Base-by-base conservation (phyloP, 2,797 vertebrate species). In the Tokudaia muenninki region DNA sequence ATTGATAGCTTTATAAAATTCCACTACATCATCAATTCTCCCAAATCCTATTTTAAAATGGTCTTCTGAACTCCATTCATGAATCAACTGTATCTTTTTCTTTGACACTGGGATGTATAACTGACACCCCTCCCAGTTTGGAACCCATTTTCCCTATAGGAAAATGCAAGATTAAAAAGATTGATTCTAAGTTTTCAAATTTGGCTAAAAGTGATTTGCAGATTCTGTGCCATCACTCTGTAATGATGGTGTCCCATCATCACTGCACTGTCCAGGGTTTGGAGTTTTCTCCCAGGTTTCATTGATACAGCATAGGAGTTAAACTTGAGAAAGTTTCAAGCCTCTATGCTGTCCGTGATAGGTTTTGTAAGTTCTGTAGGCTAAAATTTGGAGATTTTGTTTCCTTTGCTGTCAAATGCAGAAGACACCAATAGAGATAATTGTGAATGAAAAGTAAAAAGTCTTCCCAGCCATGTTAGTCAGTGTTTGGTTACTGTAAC, bases 1-100 rank as follows among this genome's bases (percentile, higher is more conserved):
- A 91, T 7, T 84, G 12, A 80, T 50, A 92, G 0, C 12, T 52
- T 79, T 82, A 81, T 41, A 19, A 72, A n/a, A 14, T 81, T 92
- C 1, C 6, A 78, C 74, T 93, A 63, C 29, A 90, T 55, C 3
- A 22, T 83, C 82, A 90, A 63, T 92, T 70, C 12, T 29, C 63
- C 9, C 77, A n/a, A 52, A 29, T 77, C 1, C 3, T 91, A 70
- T 81, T 95, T 94, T 2, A 92, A 87, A 95, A 88, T 92, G 3
- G 0, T 88, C 16, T 78, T 84, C 52, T 88, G 91, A 21, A 44
- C 8, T 67, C 3, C 55, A 79, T 26, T 91, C 14, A 70, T 92
- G 2, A 8, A 2, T 87, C 59, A 41, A 84, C 1, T 24, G 2
- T 41, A 1, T 72, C 70, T 13, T 24, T 67, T 1, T 37, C 78